Percentiles rank a stretch among this genome's conserved stretches.
Evolutionary conservation across 2,888 invertebrate species (phyloP).

Genomic region (Thyatira batis): DNA sequence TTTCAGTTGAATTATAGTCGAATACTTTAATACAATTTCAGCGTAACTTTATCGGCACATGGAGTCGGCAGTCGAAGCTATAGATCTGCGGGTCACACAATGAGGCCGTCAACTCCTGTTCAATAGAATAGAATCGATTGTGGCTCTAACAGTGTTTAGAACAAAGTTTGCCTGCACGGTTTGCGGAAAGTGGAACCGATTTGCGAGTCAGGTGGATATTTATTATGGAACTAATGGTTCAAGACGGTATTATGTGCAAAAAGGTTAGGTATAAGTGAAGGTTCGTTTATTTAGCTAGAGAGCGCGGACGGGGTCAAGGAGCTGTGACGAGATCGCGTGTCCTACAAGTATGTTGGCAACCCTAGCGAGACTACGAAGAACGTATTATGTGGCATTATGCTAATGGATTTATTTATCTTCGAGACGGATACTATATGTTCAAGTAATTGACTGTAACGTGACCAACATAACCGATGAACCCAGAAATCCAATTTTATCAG

Average conservation of each 20-base stretch:
- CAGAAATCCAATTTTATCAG: constrained; percentile 2
- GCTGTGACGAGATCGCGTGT: constrained; percentile 1
- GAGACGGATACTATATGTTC: background rate
- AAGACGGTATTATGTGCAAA: background rate
- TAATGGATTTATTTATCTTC: constrained; percentile 14
- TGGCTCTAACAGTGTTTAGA: constrained; percentile 36
- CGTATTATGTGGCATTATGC: constrained; percentile 2
- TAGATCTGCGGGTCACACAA: constrained; percentile 32
- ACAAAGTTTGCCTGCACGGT: constrained; percentile 26
- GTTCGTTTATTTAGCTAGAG: background rate
- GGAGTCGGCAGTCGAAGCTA: constrained; percentile 11
- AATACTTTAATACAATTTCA: constrained; percentile 65
- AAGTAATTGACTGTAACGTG: constrained; percentile 11
- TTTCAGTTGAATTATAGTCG: constrained; percentile 70
- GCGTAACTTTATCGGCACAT: constrained; percentile 36
- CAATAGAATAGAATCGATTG: constrained; percentile 40
- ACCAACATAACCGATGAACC: constrained; percentile 8
- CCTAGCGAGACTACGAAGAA: background rate
- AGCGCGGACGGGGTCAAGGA: background rate
- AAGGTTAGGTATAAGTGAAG: background rate
- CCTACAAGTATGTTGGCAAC: background rate
- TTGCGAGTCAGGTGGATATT: constrained; percentile 10
- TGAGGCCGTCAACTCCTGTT: constrained; percentile 34
- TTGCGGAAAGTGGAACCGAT: constrained; percentile 9
- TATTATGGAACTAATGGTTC: constrained; percentile 5